Conservation (phyloP, 2,888 invertebrate genomes). For the Catocala sponsa region DNA sequence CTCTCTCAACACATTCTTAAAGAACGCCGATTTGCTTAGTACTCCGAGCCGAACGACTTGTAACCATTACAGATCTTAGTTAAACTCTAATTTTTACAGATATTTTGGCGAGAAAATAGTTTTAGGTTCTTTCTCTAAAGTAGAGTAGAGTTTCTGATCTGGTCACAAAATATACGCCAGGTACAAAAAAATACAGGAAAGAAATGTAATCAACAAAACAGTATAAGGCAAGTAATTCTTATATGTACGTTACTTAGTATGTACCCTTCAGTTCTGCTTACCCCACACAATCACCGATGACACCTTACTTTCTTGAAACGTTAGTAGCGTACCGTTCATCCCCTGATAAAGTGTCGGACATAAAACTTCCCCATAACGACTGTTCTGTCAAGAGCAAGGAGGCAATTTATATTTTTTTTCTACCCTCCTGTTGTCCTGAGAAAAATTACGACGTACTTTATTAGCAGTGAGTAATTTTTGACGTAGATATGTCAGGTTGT, state of each 20-base stretch:
- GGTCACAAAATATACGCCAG: too few relatives aligned
- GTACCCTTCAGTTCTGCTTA: not conserved
- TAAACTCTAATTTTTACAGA: too few relatives aligned
- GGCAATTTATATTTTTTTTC: constrained; percentile 71
- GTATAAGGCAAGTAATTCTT: not conserved
- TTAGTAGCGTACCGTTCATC: constrained; percentile 60
- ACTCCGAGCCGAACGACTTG: too few relatives aligned
- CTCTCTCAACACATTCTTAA: too few relatives aligned
- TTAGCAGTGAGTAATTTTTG: constrained; percentile 64
- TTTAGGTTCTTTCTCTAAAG: too few relatives aligned
- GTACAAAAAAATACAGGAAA: too few relatives aligned
- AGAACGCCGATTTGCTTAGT: too few relatives aligned
- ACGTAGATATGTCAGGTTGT: constrained; percentile 39
- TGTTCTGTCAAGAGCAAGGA: constrained; percentile 77
- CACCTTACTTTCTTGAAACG: constrained; percentile 34
- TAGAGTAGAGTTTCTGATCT: too few relatives aligned
- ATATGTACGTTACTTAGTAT: not conserved
- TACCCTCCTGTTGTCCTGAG: constrained; percentile 51
- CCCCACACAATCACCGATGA: constrained; percentile 3
- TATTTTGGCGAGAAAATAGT: too few relatives aligned
- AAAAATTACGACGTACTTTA: constrained; percentile 62
- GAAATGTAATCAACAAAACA: not conserved
- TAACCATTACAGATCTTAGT: too few relatives aligned
- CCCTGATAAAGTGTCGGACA: constrained; percentile 74
- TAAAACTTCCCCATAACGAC: constrained; percentile 78